phyloP scores from a whole-genome alignment of 2,888 invertebrate genomes.

The Argynnis bischoffii region DNA sequence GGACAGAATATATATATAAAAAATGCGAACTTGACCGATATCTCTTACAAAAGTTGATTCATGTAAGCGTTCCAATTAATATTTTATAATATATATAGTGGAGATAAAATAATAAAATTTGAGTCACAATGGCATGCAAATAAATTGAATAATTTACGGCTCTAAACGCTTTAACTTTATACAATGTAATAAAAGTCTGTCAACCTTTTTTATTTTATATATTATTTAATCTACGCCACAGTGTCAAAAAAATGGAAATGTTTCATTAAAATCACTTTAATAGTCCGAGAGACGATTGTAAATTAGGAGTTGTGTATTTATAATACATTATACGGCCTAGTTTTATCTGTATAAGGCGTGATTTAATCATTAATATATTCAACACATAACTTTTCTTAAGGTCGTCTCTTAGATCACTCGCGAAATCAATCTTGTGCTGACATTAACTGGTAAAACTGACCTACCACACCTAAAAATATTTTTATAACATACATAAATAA shows the following conservation, averaged over 20 bases:
- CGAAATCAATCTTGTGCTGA: constrained; percentile 20
- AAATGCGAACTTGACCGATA: not conserved
- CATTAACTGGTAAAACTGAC: constrained; percentile 20
- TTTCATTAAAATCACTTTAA: constrained; percentile 8
- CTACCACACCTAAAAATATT: constrained; percentile 30
- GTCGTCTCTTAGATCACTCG: constrained; percentile 15
- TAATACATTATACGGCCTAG: constrained; percentile 1
- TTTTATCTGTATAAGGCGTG: constrained; percentile 2
- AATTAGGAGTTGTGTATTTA: not conserved
- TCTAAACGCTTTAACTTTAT: constrained; percentile 23
- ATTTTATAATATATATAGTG: constrained; percentile 21
- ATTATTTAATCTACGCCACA: not conserved
- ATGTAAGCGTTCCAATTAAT: constrained; percentile 18
- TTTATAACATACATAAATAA: constrained; percentile 10
- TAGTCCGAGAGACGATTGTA: constrained; percentile 6
- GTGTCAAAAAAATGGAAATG: constrained; percentile 3
- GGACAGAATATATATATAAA: too few relatives aligned
- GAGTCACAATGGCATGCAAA: constrained; percentile 24
- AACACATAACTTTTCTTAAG: constrained; percentile 8
- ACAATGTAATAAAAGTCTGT: constrained; percentile 19
- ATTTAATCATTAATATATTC: constrained; percentile 15
- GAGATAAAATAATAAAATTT: constrained; percentile 18
- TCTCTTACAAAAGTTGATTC: not conserved
- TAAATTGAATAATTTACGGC: constrained; percentile 33
- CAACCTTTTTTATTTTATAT: constrained; percentile 16